phyloP scores from a whole-genome alignment of 2,888 invertebrate genomes.

The Drosophila subsilvestris region DNA sequence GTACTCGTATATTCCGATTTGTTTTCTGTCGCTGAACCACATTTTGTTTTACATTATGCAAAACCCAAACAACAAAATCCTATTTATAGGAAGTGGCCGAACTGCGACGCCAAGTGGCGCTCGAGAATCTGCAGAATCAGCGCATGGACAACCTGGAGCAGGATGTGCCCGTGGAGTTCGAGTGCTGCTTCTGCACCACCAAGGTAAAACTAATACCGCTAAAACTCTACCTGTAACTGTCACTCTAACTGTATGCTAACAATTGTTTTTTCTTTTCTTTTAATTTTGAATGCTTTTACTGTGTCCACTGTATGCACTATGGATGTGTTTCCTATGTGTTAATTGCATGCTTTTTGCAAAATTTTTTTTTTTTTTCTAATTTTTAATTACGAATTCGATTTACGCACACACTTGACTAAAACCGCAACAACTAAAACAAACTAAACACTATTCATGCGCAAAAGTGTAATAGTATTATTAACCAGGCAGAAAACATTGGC shows the following conservation, averaged over 20 bases:
- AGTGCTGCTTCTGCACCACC: slow-evolving; percentile 98
- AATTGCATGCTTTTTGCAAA: slow-evolving; percentile 31
- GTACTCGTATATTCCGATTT: slow-evolving; percentile 18
- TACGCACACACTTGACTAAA: no score
- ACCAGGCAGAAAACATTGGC: no score
- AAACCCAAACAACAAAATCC: slow-evolving; percentile 43
- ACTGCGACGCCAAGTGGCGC: slow-evolving; percentile 84
- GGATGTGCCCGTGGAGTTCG: slow-evolving; percentile 97
- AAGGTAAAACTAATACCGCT: slow-evolving; percentile 86
- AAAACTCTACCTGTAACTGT: background rate
- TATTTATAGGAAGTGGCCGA: slow-evolving; percentile 85
- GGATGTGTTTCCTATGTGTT: slow-evolving; percentile 27
- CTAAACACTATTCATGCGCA: no score
- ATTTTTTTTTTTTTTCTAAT: background rate
- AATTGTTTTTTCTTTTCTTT: no score
- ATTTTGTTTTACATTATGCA: slow-evolving; percentile 56
- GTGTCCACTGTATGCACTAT: background rate
- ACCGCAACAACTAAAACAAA: no score
- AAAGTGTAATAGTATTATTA: no score
- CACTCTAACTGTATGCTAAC: no score
- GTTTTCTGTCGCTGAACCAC: slow-evolving; percentile 50
- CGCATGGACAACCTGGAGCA: slow-evolving; percentile 89
- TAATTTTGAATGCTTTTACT: no score
- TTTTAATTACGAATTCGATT: no score
- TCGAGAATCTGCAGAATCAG: slow-evolving; percentile 84